These are phyloP conservation scores for Zoanthus sociatus DNA, from an alignment of 92 coral and sea anemone genomes.

Conservation along the genomic window DNA sequence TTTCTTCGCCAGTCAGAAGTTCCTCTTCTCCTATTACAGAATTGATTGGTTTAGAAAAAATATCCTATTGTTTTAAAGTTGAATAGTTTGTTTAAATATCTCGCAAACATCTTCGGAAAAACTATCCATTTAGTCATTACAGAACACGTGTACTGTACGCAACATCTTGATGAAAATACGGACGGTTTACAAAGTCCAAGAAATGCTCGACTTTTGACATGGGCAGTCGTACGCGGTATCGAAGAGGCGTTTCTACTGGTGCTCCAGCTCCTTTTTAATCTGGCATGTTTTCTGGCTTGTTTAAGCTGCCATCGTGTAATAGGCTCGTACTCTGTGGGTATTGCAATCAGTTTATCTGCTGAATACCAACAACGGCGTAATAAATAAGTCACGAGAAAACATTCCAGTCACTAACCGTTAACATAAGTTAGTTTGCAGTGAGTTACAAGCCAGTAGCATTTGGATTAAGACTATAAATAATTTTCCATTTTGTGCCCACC, in stretches of 20 bases:
- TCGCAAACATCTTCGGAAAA: background rate
- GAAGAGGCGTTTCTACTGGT: background rate
- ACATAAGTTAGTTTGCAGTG: background rate
- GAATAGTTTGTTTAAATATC: background rate
- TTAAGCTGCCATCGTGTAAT: slow-evolving; percentile 24
- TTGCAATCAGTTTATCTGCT: background rate
- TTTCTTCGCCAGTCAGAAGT: background rate
- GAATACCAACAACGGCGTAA: background rate
- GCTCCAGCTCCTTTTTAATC: background rate
- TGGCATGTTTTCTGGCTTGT: slow-evolving; percentile 18
- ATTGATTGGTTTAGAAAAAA: background rate
- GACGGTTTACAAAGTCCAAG: background rate
- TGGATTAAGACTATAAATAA: background rate
- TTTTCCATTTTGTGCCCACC: background rate
- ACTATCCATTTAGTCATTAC: background rate
- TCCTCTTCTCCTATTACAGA: background rate
- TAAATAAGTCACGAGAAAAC: background rate
- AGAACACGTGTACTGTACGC: slow-evolving; percentile 7
- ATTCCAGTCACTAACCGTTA: too few relatives aligned
- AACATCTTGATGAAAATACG: slow-evolving; percentile 3
- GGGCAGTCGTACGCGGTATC: background rate
- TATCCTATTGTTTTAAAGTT: background rate
- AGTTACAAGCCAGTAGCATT: background rate
- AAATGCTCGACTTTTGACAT: background rate
- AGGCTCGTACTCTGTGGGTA: background rate